These are phyloP conservation scores for Pollenia griseotomentosa DNA, from an alignment of 2,888 invertebrate genomes.

Conservation along the genomic window DNA sequence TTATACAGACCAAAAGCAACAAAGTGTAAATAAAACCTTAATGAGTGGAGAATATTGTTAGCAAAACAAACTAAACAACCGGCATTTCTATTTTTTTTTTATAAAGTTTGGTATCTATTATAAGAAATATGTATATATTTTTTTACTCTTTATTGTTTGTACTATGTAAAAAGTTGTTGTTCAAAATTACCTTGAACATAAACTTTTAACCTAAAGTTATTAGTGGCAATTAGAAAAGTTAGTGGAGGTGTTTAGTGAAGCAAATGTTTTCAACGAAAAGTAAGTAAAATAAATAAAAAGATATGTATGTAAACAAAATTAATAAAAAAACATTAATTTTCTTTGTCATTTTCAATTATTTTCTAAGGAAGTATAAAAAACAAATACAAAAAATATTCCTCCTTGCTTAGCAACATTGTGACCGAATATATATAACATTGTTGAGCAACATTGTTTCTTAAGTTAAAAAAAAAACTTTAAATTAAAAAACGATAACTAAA, in stretches of 20 bases:
- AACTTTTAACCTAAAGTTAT: constrained; percentile 50
- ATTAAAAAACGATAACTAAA: too few species aligned
- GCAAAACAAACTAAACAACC: constrained; percentile 71
- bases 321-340: neutral
- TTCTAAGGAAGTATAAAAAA: too few species aligned
- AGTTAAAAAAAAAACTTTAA: too few species aligned
- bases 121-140: neutral
- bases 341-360: neutral
- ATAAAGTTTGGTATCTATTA: neutral
- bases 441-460: too few species aligned
- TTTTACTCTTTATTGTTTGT: constrained; percentile 31
- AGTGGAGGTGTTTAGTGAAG: neutral
- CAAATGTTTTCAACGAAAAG: neutral
- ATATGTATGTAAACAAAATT: neutral
- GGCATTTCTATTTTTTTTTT: constrained; percentile 53
- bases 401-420: too few species aligned
- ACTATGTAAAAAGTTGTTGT: constrained; percentile 25
- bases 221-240: constrained; percentile 61
- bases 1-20: neutral
- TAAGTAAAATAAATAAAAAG: neutral
- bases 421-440: too few species aligned
- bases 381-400: too few species aligned
- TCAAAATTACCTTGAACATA: constrained; percentile 54
- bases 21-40: constrained; percentile 31
- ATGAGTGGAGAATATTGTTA: constrained; percentile 57